Evolutionary conservation across 2,797 vertebrate genomes (phyloP).

Genomic region (Selene dorsalis): DNA sequence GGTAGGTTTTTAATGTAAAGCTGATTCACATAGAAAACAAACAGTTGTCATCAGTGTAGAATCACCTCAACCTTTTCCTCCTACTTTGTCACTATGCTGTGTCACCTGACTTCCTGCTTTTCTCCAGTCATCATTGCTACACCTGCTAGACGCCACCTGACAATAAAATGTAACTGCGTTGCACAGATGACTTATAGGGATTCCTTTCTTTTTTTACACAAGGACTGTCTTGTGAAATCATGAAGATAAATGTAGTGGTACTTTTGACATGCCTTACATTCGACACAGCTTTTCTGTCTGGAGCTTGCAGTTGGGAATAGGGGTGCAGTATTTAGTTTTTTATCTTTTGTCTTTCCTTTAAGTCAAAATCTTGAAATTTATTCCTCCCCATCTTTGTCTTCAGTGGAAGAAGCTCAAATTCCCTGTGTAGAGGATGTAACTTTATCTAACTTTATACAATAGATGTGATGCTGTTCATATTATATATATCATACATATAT

Average conservation of each 20-base stretch:
- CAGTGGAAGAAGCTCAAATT: background rate
- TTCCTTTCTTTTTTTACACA: background rate
- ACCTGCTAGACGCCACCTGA: background rate
- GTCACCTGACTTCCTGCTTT: background rate
- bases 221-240: background rate
- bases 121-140: background rate
- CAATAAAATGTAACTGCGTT: background rate
- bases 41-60: too few species aligned
- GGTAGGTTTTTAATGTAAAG: background rate
- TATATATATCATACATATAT: too few species aligned
- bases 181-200: background rate
- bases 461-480: background rate
- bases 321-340: too few species aligned
- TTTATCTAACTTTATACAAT: too few species aligned
- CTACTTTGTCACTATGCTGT: background rate
- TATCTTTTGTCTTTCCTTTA: background rate
- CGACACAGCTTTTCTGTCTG: background rate
- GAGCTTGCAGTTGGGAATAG: too few species aligned
- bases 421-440: background rate
- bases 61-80: background rate
- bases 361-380: background rate
- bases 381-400: too few species aligned
- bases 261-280: background rate
- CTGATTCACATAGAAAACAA: background rate
- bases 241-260: background rate